Conservation (phyloP, 2,888 invertebrate genomes). For the Drosophila rellima region DNA sequence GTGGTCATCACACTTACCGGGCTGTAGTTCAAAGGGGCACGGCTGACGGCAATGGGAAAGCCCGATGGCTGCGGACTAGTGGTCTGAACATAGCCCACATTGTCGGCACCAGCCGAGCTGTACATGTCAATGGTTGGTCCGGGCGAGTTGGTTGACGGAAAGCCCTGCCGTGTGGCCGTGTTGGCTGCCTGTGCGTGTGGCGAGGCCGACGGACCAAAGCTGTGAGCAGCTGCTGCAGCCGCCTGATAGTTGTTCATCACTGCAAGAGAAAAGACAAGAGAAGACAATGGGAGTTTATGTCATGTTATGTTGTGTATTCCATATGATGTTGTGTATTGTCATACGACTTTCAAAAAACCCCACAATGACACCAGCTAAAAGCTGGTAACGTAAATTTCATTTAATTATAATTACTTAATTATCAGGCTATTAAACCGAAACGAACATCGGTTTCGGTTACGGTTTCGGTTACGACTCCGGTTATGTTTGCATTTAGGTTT, state of each 20-base stretch:
- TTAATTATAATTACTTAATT: too few relatives aligned
- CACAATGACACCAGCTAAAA: not conserved
- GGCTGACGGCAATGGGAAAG: slow-evolving; percentile 97
- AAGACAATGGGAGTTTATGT: not conserved
- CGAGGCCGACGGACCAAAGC: slow-evolving; percentile 93
- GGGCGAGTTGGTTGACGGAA: slow-evolving; percentile 97
- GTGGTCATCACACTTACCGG: slow-evolving; percentile 89
- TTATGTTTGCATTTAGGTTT: too few relatives aligned
- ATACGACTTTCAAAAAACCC: not conserved
- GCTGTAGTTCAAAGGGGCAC: slow-evolving; percentile 96
- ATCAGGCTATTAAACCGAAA: too few relatives aligned
- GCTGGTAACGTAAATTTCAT: too few relatives aligned
- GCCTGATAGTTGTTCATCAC: slow-evolving; percentile 99
- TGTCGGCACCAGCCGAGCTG: slow-evolving; percentile 94
- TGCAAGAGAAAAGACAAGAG: slow-evolving; percentile 86
- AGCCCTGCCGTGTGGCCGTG: slow-evolving; percentile 90
- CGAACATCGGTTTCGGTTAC: too few relatives aligned
- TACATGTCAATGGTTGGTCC: slow-evolving; percentile 97
- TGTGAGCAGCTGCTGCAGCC: slow-evolving; percentile 91
- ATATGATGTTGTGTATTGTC: not conserved
- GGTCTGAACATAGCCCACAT: slow-evolving; percentile 97
- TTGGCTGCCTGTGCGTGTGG: slow-evolving; percentile 91
- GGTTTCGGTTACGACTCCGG: too few relatives aligned
- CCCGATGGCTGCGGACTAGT: slow-evolving; percentile 98
- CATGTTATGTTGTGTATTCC: not conserved